A percentile compares a stretch with the other conserved stretches of the same genome.
These are phyloP conservation scores for Zygothrica quintamaculata DNA, from an alignment of 2,888 invertebrate genomes.

Conservation along the genomic window DNA sequence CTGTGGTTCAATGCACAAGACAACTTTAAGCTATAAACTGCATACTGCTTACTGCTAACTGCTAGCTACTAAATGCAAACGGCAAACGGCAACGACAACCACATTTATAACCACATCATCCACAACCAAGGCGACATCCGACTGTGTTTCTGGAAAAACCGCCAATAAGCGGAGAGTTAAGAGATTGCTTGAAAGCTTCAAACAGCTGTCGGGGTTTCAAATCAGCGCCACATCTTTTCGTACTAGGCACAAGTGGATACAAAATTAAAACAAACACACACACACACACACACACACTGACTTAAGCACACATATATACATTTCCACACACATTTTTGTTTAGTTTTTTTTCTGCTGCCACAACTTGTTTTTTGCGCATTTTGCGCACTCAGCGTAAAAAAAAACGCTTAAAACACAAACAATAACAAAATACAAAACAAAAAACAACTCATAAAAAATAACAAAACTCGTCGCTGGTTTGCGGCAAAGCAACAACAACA, in stretches of 20 bases:
- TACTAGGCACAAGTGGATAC: slow-evolving; percentile 78
- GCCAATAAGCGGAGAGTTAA: slow-evolving; percentile 16
- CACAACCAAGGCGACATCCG: slow-evolving; percentile 20
- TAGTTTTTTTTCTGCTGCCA: slow-evolving; percentile 46
- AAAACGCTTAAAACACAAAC: slow-evolving; percentile 31
- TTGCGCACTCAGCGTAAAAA: slow-evolving; percentile 76
- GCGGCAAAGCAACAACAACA: slow-evolving; percentile 41
- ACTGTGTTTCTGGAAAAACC: slow-evolving; percentile 36
- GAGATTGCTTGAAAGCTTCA: slow-evolving; percentile 39
- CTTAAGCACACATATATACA: slow-evolving; percentile 1
- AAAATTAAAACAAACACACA: slow-evolving; percentile 68
- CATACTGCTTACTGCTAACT: background rate
- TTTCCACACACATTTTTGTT: slow-evolving; percentile 38
- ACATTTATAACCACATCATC: slow-evolving; percentile 19
- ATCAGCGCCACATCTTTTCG: slow-evolving; percentile 63
- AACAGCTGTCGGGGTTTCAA: slow-evolving; percentile 60
- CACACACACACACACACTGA: slow-evolving; percentile 32
- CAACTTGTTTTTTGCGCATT: slow-evolving; percentile 77
- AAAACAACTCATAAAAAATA: too few species aligned
- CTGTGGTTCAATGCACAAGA: slow-evolving; percentile 37
- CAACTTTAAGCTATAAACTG: slow-evolving; percentile 3
- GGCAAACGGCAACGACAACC: slow-evolving; percentile 8
- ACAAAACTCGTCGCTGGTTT: slow-evolving; percentile 57
- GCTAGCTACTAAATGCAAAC: too few species aligned
- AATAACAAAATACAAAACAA: slow-evolving; percentile 48